Percentiles rank a stretch among this genome's conserved stretches.
Conservation (phyloP, 2,113 vertebrate species). For the Carassius auratus region DNA sequence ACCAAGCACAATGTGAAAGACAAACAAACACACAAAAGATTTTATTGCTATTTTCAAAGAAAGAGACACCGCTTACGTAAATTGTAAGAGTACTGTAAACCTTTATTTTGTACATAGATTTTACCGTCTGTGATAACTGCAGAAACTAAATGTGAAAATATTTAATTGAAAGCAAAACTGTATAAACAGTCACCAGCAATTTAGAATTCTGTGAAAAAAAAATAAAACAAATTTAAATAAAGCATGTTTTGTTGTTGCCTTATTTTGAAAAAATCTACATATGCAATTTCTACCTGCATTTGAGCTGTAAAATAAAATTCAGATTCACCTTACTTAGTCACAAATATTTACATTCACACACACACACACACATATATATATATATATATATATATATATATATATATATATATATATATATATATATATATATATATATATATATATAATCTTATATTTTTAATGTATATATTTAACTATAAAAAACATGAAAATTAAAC, state of each 20-base stretch:
- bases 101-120: slow-evolving; percentile 60
- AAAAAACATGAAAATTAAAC: no score
- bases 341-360: background rate
- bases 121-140: slow-evolving; percentile 41
- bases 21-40: slow-evolving; percentile 6
- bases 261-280: background rate
- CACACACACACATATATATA: no score
- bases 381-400: no score
- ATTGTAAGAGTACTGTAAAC: slow-evolving; percentile 50
- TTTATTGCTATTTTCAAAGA: slow-evolving; percentile 54
- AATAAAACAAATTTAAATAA: slow-evolving; percentile 6
- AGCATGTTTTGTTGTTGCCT: background rate
- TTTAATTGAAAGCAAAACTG: slow-evolving; percentile 54
- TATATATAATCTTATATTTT: no score
- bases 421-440: no score
- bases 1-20: slow-evolving; percentile 58
- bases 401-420: no score
- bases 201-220: slow-evolving; percentile 56
- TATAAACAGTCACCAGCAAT: slow-evolving; percentile 46
- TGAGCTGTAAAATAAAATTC: background rate
- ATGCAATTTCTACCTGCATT: background rate
- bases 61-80: slow-evolving; percentile 29
- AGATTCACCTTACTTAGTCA: background rate
- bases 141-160: slow-evolving; percentile 50
- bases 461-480: no score